Conservation (phyloP, 2,888 invertebrate genomes). For the Trypoxylon attenuatum region DNA sequence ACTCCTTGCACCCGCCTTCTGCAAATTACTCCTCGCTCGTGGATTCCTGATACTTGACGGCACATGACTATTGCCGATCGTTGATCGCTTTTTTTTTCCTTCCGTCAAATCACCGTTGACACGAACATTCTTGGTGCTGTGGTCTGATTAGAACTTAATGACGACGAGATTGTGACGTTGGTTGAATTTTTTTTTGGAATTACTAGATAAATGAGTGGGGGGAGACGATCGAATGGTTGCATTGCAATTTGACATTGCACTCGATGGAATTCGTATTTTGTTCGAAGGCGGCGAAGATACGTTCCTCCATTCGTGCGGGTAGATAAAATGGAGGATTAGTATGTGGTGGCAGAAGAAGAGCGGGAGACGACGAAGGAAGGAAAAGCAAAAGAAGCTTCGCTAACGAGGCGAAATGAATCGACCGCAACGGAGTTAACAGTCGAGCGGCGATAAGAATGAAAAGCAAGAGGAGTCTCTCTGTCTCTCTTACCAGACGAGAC, state of each 20-base stretch:
- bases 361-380: background rate
- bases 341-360: background rate
- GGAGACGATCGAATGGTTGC: no score
- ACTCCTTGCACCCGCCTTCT: constrained; percentile 71
- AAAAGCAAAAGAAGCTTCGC: background rate
- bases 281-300: no score
- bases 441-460: constrained; percentile 3
- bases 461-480: constrained; percentile 1
- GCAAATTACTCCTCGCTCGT: constrained; percentile 68
- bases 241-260: constrained; percentile 1
- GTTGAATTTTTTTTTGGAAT: background rate
- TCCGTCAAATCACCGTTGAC: no score
- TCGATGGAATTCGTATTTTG: background rate
- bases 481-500: constrained; percentile 19
- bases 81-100: constrained; percentile 25
- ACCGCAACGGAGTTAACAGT: background rate
- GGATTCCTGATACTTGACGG: constrained; percentile 66
- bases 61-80: constrained; percentile 52
- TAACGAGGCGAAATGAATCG: background rate
- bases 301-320: no score
- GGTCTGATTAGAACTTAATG: background rate
- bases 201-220: no score
- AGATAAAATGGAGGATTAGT: background rate
- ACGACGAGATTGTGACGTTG: background rate
- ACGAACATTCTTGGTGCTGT: background rate